Percentiles rank a stretch among this genome's conserved stretches.
Conservation (phyloP, 2,113 vertebrate species). For the Chlamydotis undulata region DNA sequence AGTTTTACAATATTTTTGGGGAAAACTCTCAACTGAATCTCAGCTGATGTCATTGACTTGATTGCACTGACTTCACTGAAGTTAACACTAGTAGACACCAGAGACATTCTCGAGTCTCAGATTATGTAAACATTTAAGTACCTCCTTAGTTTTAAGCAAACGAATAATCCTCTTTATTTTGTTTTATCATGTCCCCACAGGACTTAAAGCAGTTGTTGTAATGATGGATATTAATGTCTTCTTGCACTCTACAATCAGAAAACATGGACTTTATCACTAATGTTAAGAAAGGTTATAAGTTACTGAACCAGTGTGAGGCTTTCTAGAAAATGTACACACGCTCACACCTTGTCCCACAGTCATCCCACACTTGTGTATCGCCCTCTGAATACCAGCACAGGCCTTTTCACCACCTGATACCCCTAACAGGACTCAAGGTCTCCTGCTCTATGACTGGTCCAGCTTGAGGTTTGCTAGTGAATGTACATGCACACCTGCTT, state of each 20-base stretch:
- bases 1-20: conserved; percentile 2
- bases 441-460: neutral
- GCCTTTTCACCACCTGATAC: neutral
- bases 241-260: neutral
- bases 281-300: neutral
- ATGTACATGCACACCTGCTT: neutral
- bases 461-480: neutral
- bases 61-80: neutral
- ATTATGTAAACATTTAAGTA: neutral
- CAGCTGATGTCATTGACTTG: neutral
- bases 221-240: neutral
- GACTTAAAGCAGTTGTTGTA: neutral
- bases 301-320: accelerated
- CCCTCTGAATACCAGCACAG: neutral
- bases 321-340: neutral
- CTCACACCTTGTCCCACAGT: neutral
- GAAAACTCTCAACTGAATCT: neutral
- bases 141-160: neutral
- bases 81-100: neutral
- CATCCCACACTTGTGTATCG: neutral
- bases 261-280: neutral
- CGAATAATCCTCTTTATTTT: neutral
- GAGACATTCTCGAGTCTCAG: neutral
- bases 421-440: neutral
- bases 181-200: neutral